Evolutionary conservation across 2,797 vertebrate genomes (phyloP).

Genomic region (Chelonia mydas): DNA sequence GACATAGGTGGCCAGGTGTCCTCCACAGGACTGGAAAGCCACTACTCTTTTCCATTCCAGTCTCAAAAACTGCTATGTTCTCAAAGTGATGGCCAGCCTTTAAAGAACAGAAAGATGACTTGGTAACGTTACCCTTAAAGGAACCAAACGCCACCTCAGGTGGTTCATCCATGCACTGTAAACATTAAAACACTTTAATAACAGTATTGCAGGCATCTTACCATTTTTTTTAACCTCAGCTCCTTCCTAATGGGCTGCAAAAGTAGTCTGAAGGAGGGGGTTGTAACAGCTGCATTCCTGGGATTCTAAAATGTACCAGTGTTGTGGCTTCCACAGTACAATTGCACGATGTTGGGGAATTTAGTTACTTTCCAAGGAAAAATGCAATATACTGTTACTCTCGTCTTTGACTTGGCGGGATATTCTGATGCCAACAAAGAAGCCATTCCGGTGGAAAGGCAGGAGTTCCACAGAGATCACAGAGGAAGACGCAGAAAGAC

Average conservation of each 20-base stretch:
- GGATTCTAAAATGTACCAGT: no score
- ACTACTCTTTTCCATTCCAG: background rate
- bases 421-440: background rate
- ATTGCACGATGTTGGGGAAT: no score
- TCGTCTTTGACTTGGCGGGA: background rate
- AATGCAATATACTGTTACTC: background rate
- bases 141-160: no score
- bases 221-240: background rate
- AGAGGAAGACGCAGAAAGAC: background rate
- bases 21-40: background rate
- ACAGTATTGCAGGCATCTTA: background rate
- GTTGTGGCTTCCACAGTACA: no score
- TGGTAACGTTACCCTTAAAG: background rate
- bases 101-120: no score
- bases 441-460: background rate
- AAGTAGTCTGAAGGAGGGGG: background rate
- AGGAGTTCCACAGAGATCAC: background rate
- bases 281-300: background rate
- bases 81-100: background rate
- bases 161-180: background rate
- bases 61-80: background rate
- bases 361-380: background rate
- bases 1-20: background rate
- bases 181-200: background rate
- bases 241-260: background rate